Conservation (phyloP, 2,113 vertebrate species). For the Carettochelys insculpta region DNA sequence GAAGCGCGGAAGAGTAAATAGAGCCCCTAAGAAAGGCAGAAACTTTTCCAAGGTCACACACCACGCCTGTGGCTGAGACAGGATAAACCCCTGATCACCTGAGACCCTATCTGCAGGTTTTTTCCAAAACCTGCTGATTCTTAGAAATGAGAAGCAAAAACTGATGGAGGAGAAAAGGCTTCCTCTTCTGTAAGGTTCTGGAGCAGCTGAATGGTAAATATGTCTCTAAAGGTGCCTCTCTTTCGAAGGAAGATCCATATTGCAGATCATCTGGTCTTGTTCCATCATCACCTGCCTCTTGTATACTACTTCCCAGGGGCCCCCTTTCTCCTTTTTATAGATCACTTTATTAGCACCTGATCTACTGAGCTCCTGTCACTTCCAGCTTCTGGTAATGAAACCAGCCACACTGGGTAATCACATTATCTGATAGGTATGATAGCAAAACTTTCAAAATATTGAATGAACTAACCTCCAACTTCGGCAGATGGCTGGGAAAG, state of each 20-base stretch:
- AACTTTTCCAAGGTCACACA: no score
- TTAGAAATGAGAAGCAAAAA: neutral
- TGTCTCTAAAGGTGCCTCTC: neutral
- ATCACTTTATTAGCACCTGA: neutral
- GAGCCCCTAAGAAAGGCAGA: neutral
- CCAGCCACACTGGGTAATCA: neutral
- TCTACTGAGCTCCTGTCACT: neutral
- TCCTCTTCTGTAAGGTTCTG: neutral
- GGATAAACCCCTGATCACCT: neutral
- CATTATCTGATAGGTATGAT: neutral
- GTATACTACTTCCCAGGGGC: neutral
- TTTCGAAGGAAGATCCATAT: neutral
- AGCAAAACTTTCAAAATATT: neutral
- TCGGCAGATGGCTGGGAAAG: neutral
- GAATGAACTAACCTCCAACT: neutral
- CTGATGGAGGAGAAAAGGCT: neutral
- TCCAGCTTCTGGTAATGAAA: neutral
- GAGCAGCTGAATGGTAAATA: neutral
- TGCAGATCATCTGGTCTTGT: rapidly evolving
- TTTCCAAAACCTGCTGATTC: neutral
- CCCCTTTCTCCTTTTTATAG: neutral
- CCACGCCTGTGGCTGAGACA: no score
- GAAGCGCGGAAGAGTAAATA: neutral
- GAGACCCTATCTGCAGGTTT: neutral
- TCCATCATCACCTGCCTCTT: neutral